Base-by-base conservation (phyloP, 1,140 invertebrate genomes). In the Trypoxylus dichotomus region DNA sequence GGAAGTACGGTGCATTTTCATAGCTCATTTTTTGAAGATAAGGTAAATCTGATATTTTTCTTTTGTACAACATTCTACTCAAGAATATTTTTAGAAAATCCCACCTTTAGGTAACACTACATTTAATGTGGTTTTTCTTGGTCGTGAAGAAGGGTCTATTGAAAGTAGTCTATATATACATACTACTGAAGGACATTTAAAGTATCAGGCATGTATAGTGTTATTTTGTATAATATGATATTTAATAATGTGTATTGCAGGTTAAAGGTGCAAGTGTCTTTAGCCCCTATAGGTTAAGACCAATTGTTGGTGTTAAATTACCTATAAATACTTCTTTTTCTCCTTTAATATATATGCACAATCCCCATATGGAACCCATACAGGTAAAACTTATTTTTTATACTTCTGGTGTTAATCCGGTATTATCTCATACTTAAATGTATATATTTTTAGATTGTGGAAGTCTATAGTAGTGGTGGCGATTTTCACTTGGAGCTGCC, bases 121-220 rank as follows among this genome's bases (percentile, higher is more conserved):
- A 78, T 98, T 99, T 89, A 96, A 94, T 89, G 95, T 98, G 82
- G 95, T 98, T 76, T 98, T 97, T 88, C 90, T 98, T 82, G 96
- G 96, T 21, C 89, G 97, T 83, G 92, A 95, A 87, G 93, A 97
- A 87, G 96, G 96, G 79, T 91, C 91, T 83, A 92, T 97, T 79
- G 92, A 96, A 86, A 95, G 95, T 86, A 92, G 92, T 86, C 91
- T 99, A 84, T 95, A 94, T 87, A 95, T 99, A 84, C 96, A 98
- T 87, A 98, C 97, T 15, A 96, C 96, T 72, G 92, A 95, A 86
- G 97, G 97, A 77, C 92, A 91, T 80, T 90, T 95, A 84, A 93
- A 93, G 84, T 95, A 94, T 87, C 90, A 92, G 84, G 93, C 94
- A 89, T 87, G 86, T 41, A 1, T 10, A 7, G 29, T 1, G 2